Percentiles rank a stretch among this genome's conserved stretches.
Evolutionary conservation across 2,888 invertebrate species (phyloP).

Genomic region (Xanthorhoe designata): DNA sequence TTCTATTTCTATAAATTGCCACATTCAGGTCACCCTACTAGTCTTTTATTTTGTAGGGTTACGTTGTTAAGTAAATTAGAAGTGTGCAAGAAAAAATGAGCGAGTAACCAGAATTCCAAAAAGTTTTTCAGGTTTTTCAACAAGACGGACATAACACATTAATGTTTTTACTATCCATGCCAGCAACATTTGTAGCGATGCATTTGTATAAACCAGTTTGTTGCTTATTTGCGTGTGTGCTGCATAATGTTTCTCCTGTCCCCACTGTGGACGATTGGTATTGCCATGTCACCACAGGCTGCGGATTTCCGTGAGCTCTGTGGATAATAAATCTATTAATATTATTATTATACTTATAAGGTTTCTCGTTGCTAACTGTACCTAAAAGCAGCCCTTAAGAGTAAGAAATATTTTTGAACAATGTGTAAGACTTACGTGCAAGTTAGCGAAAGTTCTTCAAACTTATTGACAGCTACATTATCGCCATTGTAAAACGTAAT

Average conservation of each 20-base stretch:
- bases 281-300: slow-evolving; percentile 36
- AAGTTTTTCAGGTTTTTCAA: no score
- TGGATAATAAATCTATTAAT: not conserved
- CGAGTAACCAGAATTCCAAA: no score
- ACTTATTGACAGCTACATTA: not conserved
- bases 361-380: no score
- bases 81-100: no score
- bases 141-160: not conserved
- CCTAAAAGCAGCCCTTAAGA: no score
- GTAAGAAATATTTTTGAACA: no score
- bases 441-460: slow-evolving; percentile 10
- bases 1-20: no score
- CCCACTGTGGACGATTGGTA: slow-evolving; percentile 14
- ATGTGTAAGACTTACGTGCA: slow-evolving; percentile 19
- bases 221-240: slow-evolving; percentile 4
- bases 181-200: slow-evolving; percentile 30
- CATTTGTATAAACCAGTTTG: slow-evolving; percentile 38
- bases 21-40: no score
- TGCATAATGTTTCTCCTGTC: slow-evolving; percentile 21
- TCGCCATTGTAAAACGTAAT: slow-evolving; percentile 1
- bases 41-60: no score
- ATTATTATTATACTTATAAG: no score
- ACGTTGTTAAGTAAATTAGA: no score
- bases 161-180: slow-evolving; percentile 3
- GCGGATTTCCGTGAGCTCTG: slow-evolving; percentile 37